Base-by-base conservation (phyloP, 2,113 vertebrate genomes). In the Oriolus oriolus region DNA sequence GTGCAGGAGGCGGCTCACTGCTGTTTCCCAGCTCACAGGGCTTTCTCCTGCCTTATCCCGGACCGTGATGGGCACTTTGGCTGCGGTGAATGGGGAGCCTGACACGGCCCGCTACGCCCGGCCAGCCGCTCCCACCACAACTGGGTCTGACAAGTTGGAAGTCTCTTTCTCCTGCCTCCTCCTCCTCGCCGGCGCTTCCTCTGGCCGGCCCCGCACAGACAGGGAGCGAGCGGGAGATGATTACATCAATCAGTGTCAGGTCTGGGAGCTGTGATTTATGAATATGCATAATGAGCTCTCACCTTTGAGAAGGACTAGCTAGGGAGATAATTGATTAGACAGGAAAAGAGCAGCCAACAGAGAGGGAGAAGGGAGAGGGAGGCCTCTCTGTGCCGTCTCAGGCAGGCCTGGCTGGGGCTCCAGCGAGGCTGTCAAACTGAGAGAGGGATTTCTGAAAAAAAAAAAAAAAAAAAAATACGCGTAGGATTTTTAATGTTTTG, bases 261-360 rank as follows among this genome's bases (percentile, higher is more conserved):
- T 80, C 97, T 96, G 97, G 95, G 95, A 98, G 96, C 92, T 95
- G 96, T 97, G 96, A 96, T 98, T 98, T 98, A 98, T 98, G 97
- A 98, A 98, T 98, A 98, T 98, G 98, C 98, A 98, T 98, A 94
- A 97, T 97, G 94, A 97, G 97, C 83, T 97, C 97, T 97, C 97
- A 97, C 96, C 98, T 97, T 97, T 97, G 97, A 96, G 97, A 96
- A 96, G 95, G 97, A 97, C 97, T 98, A 97, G 98, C 95, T 89
- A 97, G 95, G 97, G 96, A 97, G 96, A 98, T 98, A 98, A 98
- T 98, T 98, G 98, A 98, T 98, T 98, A 97, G 98, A 98, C 98
- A 98, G 98, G 97, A 98, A 98, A 98, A 97, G 97, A 97, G 96
- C 95, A 96, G 94, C 96, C 95, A 95, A 53, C 78, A 82, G 95